These are phyloP conservation scores for Larimichthys polyactis DNA, from an alignment of 2,113 vertebrate genomes.

Conservation along the genomic window DNA sequence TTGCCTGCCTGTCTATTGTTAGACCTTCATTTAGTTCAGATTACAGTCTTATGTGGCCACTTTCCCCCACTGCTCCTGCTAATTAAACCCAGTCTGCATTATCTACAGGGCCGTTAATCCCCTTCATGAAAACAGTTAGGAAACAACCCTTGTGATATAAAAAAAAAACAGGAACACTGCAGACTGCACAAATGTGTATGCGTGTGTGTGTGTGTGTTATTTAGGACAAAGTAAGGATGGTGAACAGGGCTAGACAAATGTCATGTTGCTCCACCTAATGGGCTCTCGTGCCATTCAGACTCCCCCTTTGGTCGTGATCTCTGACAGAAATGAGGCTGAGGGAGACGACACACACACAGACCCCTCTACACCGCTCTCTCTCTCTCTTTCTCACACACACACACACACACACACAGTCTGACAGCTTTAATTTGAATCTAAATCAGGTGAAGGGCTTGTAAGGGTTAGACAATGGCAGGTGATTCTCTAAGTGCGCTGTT, in stretches of 20 bases:
- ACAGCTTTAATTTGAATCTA: constrained; percentile 50
- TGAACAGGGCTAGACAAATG: constrained; percentile 45
- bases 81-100: constrained; percentile 49
- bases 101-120: constrained; percentile 41
- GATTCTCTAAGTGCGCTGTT: not conserved
- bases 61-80: constrained; percentile 41
- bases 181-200: not conserved
- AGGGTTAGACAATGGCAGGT: constrained; percentile 1
- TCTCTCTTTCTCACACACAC: not conserved
- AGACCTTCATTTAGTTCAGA: constrained; percentile 61
- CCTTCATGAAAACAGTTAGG: constrained; percentile 25
- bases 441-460: constrained; percentile 23
- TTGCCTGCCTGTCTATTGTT: constrained; percentile 21
- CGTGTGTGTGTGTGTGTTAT: constrained; percentile 25
- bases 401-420: not conserved
- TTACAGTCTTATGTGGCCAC: constrained; percentile 48
- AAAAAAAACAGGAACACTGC: constrained; percentile 17
- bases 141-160: constrained; percentile 9
- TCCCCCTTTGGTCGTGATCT: constrained; percentile 47
- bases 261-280: constrained; percentile 65
- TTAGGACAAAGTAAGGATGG: constrained; percentile 45
- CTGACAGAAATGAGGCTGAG: constrained; percentile 53
- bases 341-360: constrained; percentile 14
- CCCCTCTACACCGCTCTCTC: not conserved
- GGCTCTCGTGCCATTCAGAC: constrained; percentile 59